Conservation (phyloP, 2,113 vertebrate species). For the Datnioides undecimradiatus region DNA sequence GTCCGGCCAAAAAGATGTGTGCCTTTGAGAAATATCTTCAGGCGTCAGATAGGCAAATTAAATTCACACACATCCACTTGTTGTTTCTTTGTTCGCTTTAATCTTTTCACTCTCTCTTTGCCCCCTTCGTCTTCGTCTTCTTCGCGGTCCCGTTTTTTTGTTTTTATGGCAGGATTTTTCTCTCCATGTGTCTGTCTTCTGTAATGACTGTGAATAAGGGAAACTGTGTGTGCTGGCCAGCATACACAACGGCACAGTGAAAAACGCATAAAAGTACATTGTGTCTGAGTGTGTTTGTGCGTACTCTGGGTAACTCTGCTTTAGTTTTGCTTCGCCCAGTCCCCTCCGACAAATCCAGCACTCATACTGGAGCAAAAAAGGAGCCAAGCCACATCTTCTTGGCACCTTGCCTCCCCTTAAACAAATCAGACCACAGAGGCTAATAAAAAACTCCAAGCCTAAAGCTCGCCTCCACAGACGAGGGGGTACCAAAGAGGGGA, state of each 20-base stretch:
- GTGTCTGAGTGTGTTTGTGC: constrained; percentile 43
- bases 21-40: constrained; percentile 25
- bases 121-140: not conserved
- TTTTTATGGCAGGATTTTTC: constrained; percentile 27
- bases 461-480: constrained; percentile 64
- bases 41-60: constrained; percentile 7
- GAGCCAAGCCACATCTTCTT: constrained; percentile 80
- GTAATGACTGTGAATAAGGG: constrained; percentile 55
- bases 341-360: constrained; percentile 67
- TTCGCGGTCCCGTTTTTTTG: not conserved
- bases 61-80: constrained; percentile 32
- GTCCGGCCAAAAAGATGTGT: constrained; percentile 26
- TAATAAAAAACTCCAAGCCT: constrained; percentile 75
- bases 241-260: constrained; percentile 42
- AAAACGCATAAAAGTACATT: constrained; percentile 61
- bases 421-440: constrained; percentile 82
- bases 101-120: constrained; percentile 3
- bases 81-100: constrained; percentile 22
- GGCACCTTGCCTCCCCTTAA: constrained; percentile 78
- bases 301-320: constrained; percentile 75
- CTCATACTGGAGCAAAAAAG: constrained; percentile 76
- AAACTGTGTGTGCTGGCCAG: constrained; percentile 47
- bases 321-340: constrained; percentile 55
- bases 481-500: constrained; percentile 73
- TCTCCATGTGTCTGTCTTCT: constrained; percentile 45